phyloP scores from a whole-genome alignment of 2,113 vertebrate genomes.

The Silurus glanis region DNA sequence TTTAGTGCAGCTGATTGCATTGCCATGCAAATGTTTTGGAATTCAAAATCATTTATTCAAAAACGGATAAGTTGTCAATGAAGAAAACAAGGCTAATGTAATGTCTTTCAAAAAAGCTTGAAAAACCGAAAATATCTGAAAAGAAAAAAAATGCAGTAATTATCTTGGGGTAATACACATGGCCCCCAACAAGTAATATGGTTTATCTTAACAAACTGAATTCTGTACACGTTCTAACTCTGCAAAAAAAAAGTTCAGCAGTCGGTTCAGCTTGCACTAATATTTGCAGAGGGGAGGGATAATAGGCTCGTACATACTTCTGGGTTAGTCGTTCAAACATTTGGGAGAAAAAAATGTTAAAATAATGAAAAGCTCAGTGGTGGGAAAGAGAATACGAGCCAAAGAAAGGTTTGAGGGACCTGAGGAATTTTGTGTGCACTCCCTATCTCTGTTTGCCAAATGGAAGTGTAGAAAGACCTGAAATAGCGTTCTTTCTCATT shows the following conservation, averaged over 20 bases:
- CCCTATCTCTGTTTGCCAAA: not conserved
- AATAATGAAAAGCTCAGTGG: constrained; percentile 44
- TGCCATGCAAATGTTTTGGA: not conserved
- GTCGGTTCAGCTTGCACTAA: constrained; percentile 52
- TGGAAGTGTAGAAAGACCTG: not conserved
- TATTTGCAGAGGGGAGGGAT: constrained; percentile 64
- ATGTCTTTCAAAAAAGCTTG: not conserved
- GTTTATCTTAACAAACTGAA: not conserved
- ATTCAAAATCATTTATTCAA: not conserved
- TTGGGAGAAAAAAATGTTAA: constrained; percentile 57
- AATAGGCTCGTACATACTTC: constrained; percentile 50
- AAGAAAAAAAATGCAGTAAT: not conserved
- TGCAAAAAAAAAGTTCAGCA: constrained; percentile 31
- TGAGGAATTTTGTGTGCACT: not conserved
- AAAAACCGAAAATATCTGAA: not conserved
- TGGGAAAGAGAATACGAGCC: constrained; percentile 22
- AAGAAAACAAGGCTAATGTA: too few species aligned
- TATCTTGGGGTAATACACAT: not conserved
- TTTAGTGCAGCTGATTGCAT: not conserved
- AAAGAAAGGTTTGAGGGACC: constrained; percentile 35
- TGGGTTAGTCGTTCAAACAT: constrained; percentile 51
- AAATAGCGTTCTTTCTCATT: not conserved
- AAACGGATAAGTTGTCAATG: too few species aligned
- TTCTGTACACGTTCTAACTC: constrained; percentile 13
- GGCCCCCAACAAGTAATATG: not conserved